phyloP scores from a whole-genome alignment of 2,113 vertebrate species.

The Lamprotornis superbus region DNA sequence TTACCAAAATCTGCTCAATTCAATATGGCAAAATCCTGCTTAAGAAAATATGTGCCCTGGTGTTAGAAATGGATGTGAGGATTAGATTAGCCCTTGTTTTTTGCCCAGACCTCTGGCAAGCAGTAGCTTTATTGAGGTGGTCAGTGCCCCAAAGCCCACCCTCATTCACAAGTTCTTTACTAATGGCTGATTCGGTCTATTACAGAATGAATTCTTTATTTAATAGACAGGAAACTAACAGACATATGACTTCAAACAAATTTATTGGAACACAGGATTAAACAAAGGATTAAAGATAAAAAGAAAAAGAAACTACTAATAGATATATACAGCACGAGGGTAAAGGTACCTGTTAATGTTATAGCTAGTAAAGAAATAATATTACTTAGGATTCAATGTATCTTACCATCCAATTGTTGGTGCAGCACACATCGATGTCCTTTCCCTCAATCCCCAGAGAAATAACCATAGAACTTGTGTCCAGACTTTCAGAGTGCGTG shows the following conservation, averaged over 20 bases:
- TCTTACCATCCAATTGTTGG: background rate
- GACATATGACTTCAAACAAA: background rate
- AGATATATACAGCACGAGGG: fast-evolving
- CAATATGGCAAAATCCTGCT: background rate
- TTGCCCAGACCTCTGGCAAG: background rate
- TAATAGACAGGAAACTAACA: background rate
- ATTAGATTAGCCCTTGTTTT: background rate
- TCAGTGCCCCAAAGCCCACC: background rate
- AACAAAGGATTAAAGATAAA: background rate
- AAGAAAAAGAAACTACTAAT: background rate
- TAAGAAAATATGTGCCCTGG: background rate
- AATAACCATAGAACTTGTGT: fast-evolving
- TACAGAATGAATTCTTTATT: background rate
- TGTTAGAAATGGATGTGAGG: background rate
- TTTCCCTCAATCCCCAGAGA: background rate
- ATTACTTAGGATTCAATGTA: background rate
- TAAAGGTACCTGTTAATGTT: background rate
- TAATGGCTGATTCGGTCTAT: fast-evolving
- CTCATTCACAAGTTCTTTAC: background rate
- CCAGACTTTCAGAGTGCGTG: no score
- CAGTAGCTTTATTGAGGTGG: background rate
- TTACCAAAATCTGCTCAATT: background rate
- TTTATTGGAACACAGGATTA: no score
- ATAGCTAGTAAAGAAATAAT: background rate
- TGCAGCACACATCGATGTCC: no score